A percentile compares a stretch with the other conserved stretches of the same genome.
Conservation (phyloP, 2,888 invertebrate species). For the Clistopyga incitator region DNA sequence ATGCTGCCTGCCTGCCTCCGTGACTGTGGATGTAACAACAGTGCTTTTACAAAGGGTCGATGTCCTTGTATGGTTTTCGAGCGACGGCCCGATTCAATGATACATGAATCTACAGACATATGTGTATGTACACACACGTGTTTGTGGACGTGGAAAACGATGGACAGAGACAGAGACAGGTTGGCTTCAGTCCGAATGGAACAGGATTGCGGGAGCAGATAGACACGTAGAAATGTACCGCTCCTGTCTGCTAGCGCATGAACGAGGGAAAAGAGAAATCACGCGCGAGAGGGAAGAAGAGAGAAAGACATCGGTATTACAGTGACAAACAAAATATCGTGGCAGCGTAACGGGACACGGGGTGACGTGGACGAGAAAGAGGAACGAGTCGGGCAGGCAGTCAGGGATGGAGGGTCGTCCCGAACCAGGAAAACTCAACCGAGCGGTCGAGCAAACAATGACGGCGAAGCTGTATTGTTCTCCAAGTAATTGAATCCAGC, state of each 20-base stretch:
- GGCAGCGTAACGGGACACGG: constrained; percentile 74
- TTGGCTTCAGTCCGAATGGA: constrained; percentile 46
- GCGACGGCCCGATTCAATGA: constrained; percentile 53
- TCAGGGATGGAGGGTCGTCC: constrained; percentile 70
- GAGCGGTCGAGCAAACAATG: constrained; percentile 82
- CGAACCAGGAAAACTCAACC: constrained; percentile 81
- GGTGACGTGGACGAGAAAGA: constrained; percentile 63
- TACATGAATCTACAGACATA: constrained; percentile 45
- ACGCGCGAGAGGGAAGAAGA: constrained; percentile 29
- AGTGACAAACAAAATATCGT: constrained; percentile 82
- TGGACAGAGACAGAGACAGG: constrained; percentile 47
- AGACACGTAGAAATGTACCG: constrained; percentile 63
- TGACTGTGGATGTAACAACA: constrained; percentile 23
- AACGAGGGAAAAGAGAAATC: constrained; percentile 45
- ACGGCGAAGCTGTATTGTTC: constrained; percentile 82
- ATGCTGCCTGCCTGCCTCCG: constrained; percentile 17
- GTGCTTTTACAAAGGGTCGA: constrained; percentile 48
- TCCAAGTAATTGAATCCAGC: constrained; percentile 83
- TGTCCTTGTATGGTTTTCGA: constrained; percentile 50
- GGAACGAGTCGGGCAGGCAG: constrained; percentile 51
- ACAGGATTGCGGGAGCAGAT: constrained; percentile 57
- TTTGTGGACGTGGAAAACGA: constrained; percentile 4
- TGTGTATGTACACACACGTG: background rate
- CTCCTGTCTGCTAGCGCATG: constrained; percentile 46
- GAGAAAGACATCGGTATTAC: constrained; percentile 74